Evolutionary conservation across 2,888 invertebrate species (phyloP).

Genomic region (Abrostola tripartita): DNA sequence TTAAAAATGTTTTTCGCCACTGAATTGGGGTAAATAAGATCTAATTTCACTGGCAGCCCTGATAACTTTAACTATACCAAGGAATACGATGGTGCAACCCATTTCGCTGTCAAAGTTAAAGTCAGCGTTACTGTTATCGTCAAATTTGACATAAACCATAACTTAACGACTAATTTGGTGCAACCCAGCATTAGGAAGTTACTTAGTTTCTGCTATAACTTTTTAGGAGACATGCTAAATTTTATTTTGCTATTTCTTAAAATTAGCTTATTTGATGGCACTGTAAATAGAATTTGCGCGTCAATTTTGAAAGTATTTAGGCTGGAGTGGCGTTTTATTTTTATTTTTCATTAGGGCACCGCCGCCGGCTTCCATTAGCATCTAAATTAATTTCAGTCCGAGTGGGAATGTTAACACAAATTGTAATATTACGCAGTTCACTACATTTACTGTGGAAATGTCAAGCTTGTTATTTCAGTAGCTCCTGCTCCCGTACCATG

Average conservation of each 20-base stretch:
- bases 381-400: slow-evolving; percentile 53
- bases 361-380: slow-evolving; percentile 47
- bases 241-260: background rate
- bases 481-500: no score
- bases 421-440: slow-evolving; percentile 18
- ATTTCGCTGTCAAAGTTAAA: no score
- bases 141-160: no score
- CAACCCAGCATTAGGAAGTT: no score
- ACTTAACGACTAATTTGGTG: no score
- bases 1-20: no score
- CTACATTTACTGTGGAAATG: background rate
- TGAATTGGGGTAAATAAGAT: no score
- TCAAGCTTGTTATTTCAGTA: background rate
- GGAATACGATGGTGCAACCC: no score
- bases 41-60: no score
- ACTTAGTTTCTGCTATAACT: background rate
- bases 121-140: no score
- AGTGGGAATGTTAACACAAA: slow-evolving; percentile 17
- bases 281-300: slow-evolving; percentile 15
- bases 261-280: background rate
- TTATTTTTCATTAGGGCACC: slow-evolving; percentile 46
- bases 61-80: no score
- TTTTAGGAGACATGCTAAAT: background rate
- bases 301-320: slow-evolving; percentile 13
- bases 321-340: slow-evolving; percentile 26